phyloP scores from a whole-genome alignment of 2,888 invertebrate species.

The Blomia tropicalis region DNA sequence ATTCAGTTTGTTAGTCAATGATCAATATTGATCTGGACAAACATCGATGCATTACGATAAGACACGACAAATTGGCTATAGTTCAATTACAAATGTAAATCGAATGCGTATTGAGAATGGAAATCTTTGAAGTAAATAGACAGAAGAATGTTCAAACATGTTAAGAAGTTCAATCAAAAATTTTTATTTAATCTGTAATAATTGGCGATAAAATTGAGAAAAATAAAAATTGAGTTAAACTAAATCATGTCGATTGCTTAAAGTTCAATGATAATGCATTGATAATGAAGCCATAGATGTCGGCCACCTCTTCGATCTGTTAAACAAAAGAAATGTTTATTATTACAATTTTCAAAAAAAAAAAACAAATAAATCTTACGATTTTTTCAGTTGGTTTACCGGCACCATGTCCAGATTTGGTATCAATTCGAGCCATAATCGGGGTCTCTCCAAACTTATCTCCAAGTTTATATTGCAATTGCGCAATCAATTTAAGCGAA shows the following conservation, averaged over 20 bases:
- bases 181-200: too few relatives aligned
- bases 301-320: slow-evolving; percentile 81
- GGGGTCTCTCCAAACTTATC: slow-evolving; percentile 51
- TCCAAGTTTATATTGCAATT: slow-evolving; percentile 60
- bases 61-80: too few relatives aligned
- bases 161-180: too few relatives aligned
- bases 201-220: background rate
- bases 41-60: too few relatives aligned
- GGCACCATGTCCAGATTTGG: slow-evolving; percentile 87
- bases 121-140: too few relatives aligned
- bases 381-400: slow-evolving; percentile 90
- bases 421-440: slow-evolving; percentile 71
- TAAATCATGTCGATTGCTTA: slow-evolving; percentile 31
- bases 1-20: too few relatives aligned
- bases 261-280: slow-evolving; percentile 54
- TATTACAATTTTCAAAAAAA: slow-evolving; percentile 27
- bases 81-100: too few relatives aligned
- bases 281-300: slow-evolving; percentile 67
- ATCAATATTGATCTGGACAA: too few relatives aligned
- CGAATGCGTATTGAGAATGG: too few relatives aligned
- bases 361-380: slow-evolving; percentile 41
- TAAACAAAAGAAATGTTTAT: slow-evolving; percentile 31
- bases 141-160: too few relatives aligned
- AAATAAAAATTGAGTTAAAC: background rate
- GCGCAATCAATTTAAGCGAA: slow-evolving; percentile 82